Base-by-base conservation (phyloP, 2,797 vertebrate genomes). In the Sphenodon punctatus region DNA sequence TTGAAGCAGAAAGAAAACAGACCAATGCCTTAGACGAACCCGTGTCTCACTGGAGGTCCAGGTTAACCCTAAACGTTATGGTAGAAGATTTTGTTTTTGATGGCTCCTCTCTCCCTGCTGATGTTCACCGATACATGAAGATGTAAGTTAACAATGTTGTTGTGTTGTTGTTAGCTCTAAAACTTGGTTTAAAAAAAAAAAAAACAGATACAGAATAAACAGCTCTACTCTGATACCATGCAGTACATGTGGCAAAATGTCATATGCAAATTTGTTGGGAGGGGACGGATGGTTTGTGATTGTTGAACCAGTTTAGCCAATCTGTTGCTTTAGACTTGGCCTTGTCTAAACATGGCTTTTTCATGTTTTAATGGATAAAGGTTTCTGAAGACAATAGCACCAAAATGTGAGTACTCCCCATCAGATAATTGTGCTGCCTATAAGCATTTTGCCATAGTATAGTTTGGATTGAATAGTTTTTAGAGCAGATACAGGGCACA, bases 51-150 rank as follows among this genome's bases (percentile, higher is more conserved):
- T 99, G 99, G 98, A 97, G 97, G 75, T 97, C 98, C 8, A 96
- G 93, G 30, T 92, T 99, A 88, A 97, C 97, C 11, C 88, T 99
- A 76, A 98, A 97, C 8, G 88, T 99, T 89, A 98, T 99, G 98
- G 97, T 97, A 25, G 98, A 99, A 75, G 95, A 98, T 78, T 99
- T 99, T 80, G 95, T 96, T 80, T 98, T 99, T 78, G 98, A 97
- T 61, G 97, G 96, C 6, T 96, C 97, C 36, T 97, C 97, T 11
- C 95, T 99, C 63, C 98, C 98, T 8, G 97, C 97, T 12, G 98
- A 99, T 17, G 96, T 99, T 86, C 97, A 97, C 5, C 97, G 97
- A 75, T 98, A 98, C 93, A 97, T 99, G 96, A 98, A 97, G 94
- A 96, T 98, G 99, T 99, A 91, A 95, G 97, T 74, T 0, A 0